A percentile compares a stretch with the other conserved stretches of the same genome.
Evolutionary conservation across 2,113 vertebrate genomes (phyloP).

Genomic region (Microcebus lehilahytsara): DNA sequence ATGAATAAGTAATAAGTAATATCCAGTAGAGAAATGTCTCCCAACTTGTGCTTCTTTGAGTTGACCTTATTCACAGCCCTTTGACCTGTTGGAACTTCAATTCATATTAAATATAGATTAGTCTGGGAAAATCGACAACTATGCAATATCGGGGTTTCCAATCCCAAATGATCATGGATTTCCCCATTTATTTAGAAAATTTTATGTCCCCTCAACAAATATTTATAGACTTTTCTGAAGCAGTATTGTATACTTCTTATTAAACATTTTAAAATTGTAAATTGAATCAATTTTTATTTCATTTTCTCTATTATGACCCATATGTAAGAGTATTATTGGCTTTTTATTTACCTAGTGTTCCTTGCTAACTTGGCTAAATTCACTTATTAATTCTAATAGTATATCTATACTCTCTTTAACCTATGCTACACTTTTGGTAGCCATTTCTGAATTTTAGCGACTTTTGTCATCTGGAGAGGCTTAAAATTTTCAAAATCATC

Average conservation of each 20-base stretch:
- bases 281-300: not conserved
- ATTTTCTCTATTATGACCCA: not conserved
- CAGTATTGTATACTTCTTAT: not conserved
- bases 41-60: not conserved
- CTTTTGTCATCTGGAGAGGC: not conserved
- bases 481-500: not conserved
- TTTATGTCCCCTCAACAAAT: not conserved
- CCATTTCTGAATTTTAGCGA: not conserved
- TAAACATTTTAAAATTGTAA: not conserved
- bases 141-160: not conserved
- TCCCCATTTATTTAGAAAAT: not conserved
- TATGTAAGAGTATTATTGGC: not conserved
- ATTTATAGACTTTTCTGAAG: not conserved
- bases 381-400: not conserved
- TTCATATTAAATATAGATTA: not conserved
- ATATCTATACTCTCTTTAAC: not conserved
- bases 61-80: not conserved
- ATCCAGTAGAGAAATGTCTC: not conserved
- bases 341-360: not conserved
- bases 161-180: not conserved
- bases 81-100: not conserved
- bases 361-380: not conserved
- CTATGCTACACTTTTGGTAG: not conserved
- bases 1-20: not conserved
- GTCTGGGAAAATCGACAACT: not conserved